Percentiles rank a stretch among this genome's conserved stretches.
These are phyloP conservation scores for Megathymus violae DNA, from an alignment of 1,140 invertebrate species.

Conservation along the genomic window DNA sequence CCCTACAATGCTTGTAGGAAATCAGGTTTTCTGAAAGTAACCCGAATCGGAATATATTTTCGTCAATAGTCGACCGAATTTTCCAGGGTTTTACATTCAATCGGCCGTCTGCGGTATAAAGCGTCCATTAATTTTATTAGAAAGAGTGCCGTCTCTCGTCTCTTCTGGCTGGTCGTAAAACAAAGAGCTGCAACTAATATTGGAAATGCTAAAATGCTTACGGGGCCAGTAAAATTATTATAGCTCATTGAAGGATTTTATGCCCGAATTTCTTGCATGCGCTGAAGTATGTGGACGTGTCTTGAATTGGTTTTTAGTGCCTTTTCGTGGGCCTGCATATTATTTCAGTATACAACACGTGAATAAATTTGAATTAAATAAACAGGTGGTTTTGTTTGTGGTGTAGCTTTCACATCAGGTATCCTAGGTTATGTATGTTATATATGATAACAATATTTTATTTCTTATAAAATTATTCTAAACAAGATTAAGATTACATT, in stretches of 20 bases:
- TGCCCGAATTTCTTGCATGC: conserved; percentile 1
- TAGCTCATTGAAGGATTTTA: conserved; percentile 26
- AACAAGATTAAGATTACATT: no score
- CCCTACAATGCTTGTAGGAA: no score
- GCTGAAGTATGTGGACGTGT: conserved; percentile 3
- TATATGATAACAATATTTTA: no score
- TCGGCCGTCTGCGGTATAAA: conserved; percentile 27
- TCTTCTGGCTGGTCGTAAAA: conserved; percentile 25
- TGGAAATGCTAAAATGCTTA: conserved; percentile 32
- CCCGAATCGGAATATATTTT: conserved; percentile 5
- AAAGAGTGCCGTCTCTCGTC: conserved; percentile 13
- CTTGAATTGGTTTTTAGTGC: conserved; percentile 7
- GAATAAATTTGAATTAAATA: not conserved
- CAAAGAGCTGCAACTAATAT: conserved; percentile 33
- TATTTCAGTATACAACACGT: not conserved
- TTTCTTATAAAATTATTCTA: no score
- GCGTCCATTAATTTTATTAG: conserved; percentile 48
- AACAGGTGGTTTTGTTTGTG: no score
- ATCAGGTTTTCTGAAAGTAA: no score
- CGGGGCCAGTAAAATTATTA: conserved; percentile 28
- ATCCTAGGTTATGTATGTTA: no score
- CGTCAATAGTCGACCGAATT: conserved; percentile 28
- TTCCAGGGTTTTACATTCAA: conserved; percentile 39
- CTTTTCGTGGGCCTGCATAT: not conserved
- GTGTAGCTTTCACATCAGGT: no score